phyloP scores from a whole-genome alignment of 2,113 vertebrate genomes.

The Phylloscopus whistleri region DNA sequence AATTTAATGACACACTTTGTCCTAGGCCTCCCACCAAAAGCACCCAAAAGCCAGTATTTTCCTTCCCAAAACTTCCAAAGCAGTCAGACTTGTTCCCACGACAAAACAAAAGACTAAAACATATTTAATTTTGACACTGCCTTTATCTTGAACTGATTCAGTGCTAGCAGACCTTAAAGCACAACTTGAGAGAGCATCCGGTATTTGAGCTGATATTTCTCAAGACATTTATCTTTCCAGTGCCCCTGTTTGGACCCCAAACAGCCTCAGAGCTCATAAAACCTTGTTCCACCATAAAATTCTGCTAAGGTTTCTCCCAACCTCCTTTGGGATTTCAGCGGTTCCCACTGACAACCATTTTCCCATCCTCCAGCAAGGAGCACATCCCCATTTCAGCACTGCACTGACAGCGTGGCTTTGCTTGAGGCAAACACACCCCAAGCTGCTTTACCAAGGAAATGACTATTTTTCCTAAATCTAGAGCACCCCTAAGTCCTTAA shows the following conservation, averaged over 20 bases:
- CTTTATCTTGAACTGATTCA: background rate
- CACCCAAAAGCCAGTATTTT: background rate
- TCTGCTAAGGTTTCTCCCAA: background rate
- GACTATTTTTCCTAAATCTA: background rate
- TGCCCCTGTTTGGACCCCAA: background rate
- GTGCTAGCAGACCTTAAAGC: background rate
- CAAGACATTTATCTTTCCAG: background rate
- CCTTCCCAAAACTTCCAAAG: background rate
- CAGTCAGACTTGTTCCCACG: background rate
- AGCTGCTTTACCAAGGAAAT: background rate
- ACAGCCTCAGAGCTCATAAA: background rate
- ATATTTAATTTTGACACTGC: background rate
- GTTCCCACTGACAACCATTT: background rate
- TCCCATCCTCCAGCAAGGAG: background rate
- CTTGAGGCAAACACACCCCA: background rate
- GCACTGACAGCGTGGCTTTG: fast-evolving
- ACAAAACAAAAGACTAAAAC: background rate
- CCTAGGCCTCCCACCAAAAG: background rate
- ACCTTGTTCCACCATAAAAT: background rate
- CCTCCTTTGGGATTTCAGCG: background rate
- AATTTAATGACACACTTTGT: background rate
- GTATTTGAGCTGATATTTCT: background rate
- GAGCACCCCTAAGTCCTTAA: background rate
- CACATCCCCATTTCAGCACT: background rate
- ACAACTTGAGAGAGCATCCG: background rate